phyloP scores from a whole-genome alignment of 2,888 invertebrate species.

The Stenotaenia linearis region DNA sequence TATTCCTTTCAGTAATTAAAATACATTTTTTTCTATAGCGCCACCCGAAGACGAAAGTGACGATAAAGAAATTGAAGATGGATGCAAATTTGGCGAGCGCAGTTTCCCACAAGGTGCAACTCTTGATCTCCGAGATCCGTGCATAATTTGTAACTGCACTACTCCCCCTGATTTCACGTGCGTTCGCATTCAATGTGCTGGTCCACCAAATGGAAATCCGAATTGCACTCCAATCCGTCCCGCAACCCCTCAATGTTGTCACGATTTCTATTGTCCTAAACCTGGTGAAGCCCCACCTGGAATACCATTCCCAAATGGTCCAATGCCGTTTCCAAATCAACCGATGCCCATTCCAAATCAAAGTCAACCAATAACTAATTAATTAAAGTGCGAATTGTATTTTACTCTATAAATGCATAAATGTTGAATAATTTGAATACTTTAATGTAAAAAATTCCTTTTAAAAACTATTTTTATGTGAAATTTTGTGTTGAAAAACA shows the following conservation, averaged over 20 bases:
- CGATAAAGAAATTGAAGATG: neutral
- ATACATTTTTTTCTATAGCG: neutral
- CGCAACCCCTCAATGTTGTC: constrained; percentile 33
- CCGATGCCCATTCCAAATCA: neutral
- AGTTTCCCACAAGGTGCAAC: constrained; percentile 10
- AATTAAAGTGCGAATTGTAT: too few relatives aligned
- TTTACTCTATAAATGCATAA: too few relatives aligned
- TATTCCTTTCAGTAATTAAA: too few relatives aligned
- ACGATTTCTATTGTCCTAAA: constrained; percentile 31
- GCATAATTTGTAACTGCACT: constrained; percentile 35
- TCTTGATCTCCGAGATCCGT: constrained; percentile 35
- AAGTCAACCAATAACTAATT: too few relatives aligned
- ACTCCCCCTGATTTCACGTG: constrained; percentile 33
- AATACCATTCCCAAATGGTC: neutral
- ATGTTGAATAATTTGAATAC: too few relatives aligned
- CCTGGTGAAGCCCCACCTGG: neutral
- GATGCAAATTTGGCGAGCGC: constrained; percentile 33
- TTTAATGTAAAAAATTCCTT: too few relatives aligned
- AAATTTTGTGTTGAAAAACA: too few relatives aligned
- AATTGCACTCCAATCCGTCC: constrained; percentile 21
- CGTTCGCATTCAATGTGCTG: constrained; percentile 31
- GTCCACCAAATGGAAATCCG: constrained; percentile 32
- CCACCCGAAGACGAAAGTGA: neutral
- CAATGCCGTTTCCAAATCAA: too few relatives aligned
- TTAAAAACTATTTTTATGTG: too few relatives aligned